Evolutionary conservation across 2,797 vertebrate species (phyloP), one percentile per base, ranked within the genome.

Genomic region (Pampus argenteus): DNA sequence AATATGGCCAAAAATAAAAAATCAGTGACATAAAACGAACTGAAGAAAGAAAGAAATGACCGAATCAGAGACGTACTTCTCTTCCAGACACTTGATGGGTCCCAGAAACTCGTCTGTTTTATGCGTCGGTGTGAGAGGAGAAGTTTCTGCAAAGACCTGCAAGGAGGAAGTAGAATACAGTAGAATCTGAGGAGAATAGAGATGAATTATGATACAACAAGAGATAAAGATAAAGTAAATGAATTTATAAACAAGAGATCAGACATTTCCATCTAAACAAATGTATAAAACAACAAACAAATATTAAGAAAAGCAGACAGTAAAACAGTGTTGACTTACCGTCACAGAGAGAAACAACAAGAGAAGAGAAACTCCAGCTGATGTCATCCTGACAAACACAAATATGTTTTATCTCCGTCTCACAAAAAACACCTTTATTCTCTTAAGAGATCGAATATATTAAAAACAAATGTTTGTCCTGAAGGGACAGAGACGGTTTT

Each of bases 71-170:
- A 62, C 74, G 1, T 93, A 94, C 10, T 76, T 78, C 31, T 93
- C 76, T 4, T 44, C 11, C 64, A 95, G 62, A 82, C 96, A 97
- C 71, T 93, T 81, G n/a, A 3, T 0, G 2, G 94, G 86, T 44
- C 94, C 82, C 80, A 93, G 71, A 36, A 76, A 84, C 0, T 74
- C 18, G 0, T 84, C 86, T 0, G 34, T 36, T 36, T 36, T 36
- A 36, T 11, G 11, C 2, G 25, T 14, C 22, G 44, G 28, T 6
- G 36, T 31, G 2, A 36, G n/a, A 9, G 49, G 4, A 13, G 49
- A 15, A 34, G 11, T 51, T 40, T 28, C 34, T 2, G 23, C 15
- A 0, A 34, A 51, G 10, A 40, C 6, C 61, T 51, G 61, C 6
- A 14, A 17, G 17, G 15, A 26, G 9, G 17, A 4, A 29, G 9